Evolutionary conservation across 2,113 vertebrate genomes (phyloP), one percentile per base, ranked within the genome.

Genomic region (Corydoras sp.): DNA sequence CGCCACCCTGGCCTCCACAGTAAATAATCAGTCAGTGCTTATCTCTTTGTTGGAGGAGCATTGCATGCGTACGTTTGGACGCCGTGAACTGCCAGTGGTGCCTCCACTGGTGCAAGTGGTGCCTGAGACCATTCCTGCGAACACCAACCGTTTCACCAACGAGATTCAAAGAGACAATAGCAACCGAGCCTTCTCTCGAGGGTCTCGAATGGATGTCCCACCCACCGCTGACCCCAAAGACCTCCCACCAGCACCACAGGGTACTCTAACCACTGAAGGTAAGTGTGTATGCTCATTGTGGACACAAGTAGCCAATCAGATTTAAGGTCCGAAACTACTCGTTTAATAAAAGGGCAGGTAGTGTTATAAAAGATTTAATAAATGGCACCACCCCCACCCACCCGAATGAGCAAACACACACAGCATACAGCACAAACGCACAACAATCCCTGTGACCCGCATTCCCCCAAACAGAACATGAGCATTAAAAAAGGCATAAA

Each of bases 41-140:
- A 98, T 99, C 82, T 82, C 93, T 0, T 69, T 90, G 49, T 63
- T 99, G 80, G 97, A 99, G 77, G 95, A 98, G 61, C 95, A 96
- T 82, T 99, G 97, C 79, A 73, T 96, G 81, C 88, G 88, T 58
- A 84, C 91, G 31, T 88, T 89, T 78, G 91, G 91, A 0, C 90
- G 89, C 12, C 85, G 92, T 10, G 94, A 98, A 73, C 74, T 89
- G 2, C 94, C 93, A 0, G 85, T 83, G 0, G 88, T 93, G 10
- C 97, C 97, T 0, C 97, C 97, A 0, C 89, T 99, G 0, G 96
- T 99, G 29, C 95, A 95, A 81, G 96, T 96, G 2, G 97, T 99
- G 31, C 97, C 97, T 0, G 92, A 95, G 76, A 91, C 90, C 68
- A 89, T 94, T 24, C 95, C 94, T 0, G 87, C 87, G 64, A 93